Evolutionary conservation across 92 coral and sea anemone genomes (phyloP).

Genomic region (Isaurus tuberculatus): DNA sequence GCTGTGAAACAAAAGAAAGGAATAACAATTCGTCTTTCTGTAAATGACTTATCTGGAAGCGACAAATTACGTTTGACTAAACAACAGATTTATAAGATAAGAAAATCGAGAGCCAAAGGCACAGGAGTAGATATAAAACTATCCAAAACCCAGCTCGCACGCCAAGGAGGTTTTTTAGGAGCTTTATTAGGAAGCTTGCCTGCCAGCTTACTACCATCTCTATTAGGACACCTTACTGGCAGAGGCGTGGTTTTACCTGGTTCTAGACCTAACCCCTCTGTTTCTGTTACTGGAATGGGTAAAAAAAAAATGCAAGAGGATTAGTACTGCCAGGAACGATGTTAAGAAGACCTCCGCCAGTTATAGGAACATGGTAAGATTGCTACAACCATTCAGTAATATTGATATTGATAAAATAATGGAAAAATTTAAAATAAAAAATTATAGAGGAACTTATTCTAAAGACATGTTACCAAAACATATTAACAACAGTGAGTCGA

Average conservation of each 20-base stretch:
- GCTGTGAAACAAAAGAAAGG: no score
- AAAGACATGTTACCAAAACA: no score
- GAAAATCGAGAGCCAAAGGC: background rate
- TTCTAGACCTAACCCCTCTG: no score
- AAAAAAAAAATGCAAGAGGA: conserved; percentile 25
- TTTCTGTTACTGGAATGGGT: background rate
- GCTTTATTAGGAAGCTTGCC: conserved; percentile 21
- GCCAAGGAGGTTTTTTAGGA: background rate
- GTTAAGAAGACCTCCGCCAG: conserved; percentile 23
- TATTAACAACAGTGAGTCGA: no score
- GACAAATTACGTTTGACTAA: background rate
- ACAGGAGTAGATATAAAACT: conserved; percentile 2
- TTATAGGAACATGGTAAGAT: conserved; percentile 5
- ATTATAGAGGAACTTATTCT: no score
- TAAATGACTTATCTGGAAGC: background rate
- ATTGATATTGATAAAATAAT: no score
- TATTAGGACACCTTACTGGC: background rate
- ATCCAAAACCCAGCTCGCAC: no score
- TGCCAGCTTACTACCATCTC: background rate
- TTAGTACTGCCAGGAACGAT: conserved; percentile 42
- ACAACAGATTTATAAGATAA: no score
- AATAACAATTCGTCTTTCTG: no score
- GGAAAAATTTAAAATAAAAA: no score
- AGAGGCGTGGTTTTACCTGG: conserved; percentile 2
- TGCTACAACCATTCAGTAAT: no score